Evolutionary conservation across 1,140 invertebrate species (phyloP).

Genomic region (Hycleus phaleratus): DNA sequence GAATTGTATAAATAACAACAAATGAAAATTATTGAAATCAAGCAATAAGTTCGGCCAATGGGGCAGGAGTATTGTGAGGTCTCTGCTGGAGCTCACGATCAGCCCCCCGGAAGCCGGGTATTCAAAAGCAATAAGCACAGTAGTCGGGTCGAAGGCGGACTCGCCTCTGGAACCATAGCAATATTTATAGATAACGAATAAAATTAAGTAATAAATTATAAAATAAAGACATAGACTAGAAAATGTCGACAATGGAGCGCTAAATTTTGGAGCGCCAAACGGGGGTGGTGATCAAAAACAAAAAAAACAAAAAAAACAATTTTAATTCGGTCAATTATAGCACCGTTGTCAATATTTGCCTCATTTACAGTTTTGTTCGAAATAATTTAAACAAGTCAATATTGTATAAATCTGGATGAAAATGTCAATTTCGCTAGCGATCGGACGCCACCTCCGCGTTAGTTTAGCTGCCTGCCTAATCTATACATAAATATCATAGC

Average conservation of each 20-base stretch:
- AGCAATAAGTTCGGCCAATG: neutral
- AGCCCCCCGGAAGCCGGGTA: conserved; percentile 37
- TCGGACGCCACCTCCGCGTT: neutral
- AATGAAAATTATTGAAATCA: neutral
- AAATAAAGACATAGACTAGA: conserved; percentile 5
- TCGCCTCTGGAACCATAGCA: conserved; percentile 37
- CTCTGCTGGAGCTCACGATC: conserved; percentile 18
- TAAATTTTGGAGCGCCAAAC: conserved; percentile 1
- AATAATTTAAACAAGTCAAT: neutral
- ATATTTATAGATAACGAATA: conserved; percentile 36
- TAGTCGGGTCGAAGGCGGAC: conserved; percentile 31
- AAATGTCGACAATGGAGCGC: conserved; percentile 22
- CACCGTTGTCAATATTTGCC: neutral
- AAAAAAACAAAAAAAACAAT: too few relatives aligned
- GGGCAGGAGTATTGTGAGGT: conserved; percentile 8
- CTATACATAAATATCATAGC: conserved; percentile 32
- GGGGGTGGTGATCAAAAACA: neutral
- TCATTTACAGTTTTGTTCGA: neutral
- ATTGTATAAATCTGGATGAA: neutral
- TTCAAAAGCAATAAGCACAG: conserved; percentile 42
- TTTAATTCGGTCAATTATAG: too few relatives aligned
- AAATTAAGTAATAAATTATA: conserved; percentile 15
- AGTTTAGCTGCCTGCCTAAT: conserved; percentile 28
- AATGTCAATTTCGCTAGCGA: too few relatives aligned
- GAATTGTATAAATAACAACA: conserved; percentile 6